phyloP scores from a whole-genome alignment of 2,113 vertebrate genomes.

The Apteryx owenii region DNA sequence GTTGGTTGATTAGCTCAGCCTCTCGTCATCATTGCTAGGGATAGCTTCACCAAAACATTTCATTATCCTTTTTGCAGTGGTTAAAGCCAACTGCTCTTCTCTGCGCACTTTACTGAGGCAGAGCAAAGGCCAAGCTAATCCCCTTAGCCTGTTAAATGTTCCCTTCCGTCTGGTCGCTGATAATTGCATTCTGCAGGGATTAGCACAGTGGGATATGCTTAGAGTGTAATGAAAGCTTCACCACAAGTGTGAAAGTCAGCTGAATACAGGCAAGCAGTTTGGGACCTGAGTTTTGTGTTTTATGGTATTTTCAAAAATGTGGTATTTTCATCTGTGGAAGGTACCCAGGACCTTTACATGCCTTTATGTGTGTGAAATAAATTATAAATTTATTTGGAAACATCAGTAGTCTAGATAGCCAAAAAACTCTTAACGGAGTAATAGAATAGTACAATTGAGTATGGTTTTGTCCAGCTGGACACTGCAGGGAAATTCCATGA shows the following conservation, averaged over 20 bases:
- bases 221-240: conserved; percentile 40
- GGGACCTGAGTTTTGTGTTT: neutral
- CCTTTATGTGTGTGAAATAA: neutral
- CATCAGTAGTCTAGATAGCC: neutral
- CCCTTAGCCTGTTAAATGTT: conserved; percentile 67
- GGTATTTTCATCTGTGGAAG: neutral
- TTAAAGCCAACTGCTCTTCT: conserved; percentile 5
- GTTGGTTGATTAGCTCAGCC: neutral
- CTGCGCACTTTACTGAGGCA: conserved; percentile 1
- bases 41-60: neutral
- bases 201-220: conserved; percentile 42
- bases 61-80: neutral
- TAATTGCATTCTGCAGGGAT: conserved; percentile 68
- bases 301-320: neutral
- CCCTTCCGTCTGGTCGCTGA: conserved; percentile 69
- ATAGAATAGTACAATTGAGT: neutral
- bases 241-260: conserved; percentile 48
- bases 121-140: conserved; percentile 70
- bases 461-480: neutral
- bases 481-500: neutral
- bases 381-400: neutral
- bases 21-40: neutral
- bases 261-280: neutral
- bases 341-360: neutral
- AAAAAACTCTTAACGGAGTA: neutral